phyloP scores from a whole-genome alignment of 2,797 vertebrate species.

The Sebastolobus alascanus region DNA sequence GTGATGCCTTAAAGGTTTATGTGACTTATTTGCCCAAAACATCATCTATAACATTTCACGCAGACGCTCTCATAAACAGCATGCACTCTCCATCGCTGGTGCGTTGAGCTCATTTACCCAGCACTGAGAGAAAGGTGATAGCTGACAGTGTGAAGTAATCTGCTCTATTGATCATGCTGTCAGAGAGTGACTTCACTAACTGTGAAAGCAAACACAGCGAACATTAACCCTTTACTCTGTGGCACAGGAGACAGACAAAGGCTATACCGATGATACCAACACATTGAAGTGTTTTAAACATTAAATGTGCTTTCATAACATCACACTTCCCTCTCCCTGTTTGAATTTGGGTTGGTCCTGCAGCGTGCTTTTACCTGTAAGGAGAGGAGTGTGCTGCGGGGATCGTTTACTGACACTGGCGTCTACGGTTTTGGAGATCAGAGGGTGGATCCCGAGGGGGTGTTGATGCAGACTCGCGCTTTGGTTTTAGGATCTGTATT shows the following conservation, averaged over 20 bases:
- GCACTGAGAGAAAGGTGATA: slow-evolving; percentile 85
- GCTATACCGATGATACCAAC: background rate
- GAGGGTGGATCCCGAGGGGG: slow-evolving; percentile 78
- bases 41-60: slow-evolving; percentile 21
- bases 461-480: slow-evolving; percentile 77
- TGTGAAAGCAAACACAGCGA: slow-evolving; percentile 75
- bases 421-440: slow-evolving; percentile 83
- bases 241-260: background rate
- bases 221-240: slow-evolving; percentile 63
- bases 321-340: slow-evolving; percentile 21
- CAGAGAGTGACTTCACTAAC: slow-evolving; percentile 79
- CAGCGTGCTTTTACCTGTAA: slow-evolving; percentile 73
- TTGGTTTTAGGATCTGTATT: slow-evolving; percentile 80
- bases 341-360: slow-evolving; percentile 44
- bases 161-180: slow-evolving; percentile 85
- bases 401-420: slow-evolving; percentile 79
- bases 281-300: slow-evolving; percentile 13
- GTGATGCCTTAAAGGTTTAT: slow-evolving; percentile 8
- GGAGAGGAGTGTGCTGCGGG: slow-evolving; percentile 68
- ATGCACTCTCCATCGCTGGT: slow-evolving; percentile 28
- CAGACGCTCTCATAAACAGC: slow-evolving; percentile 31
- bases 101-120: slow-evolving; percentile 75
- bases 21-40: slow-evolving; percentile 29
- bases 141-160: slow-evolving; percentile 87
- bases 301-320: slow-evolving; percentile 27